Base-by-base conservation (phyloP, 2,888 invertebrate genomes). In the Sinohyriopsis cumingii region DNA sequence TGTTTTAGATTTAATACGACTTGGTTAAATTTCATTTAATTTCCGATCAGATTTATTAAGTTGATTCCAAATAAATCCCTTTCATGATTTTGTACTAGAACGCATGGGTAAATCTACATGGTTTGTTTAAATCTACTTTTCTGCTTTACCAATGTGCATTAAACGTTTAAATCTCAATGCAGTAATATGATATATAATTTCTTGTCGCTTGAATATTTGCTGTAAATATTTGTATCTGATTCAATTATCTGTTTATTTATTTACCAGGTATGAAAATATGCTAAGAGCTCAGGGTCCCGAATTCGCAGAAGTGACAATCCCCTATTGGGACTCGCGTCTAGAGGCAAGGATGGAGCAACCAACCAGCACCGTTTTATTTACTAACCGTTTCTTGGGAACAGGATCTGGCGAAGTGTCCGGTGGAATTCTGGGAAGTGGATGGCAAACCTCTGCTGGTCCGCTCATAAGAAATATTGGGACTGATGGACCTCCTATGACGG, bases 251-350 rank as follows among this genome's bases (percentile, higher is more conserved):
- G 24, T 22, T 59, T 59, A 19, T 59, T 22, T 57, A 57, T 53
- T n/a, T 74, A 24, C 59, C 69, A 85, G 86, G 80, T 81, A 76
- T 65, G 85, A 86, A 69, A 78, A 82, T 5, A 84, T 84, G 33
- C 73, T 86, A 12, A 68, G 75, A 56, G 82, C 82, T 19, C 80
- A 84, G 56, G 82, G 82, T 18, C 81, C 81, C 0, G 55, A 68
- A 20, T 79, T 83, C 15, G 75, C 74, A 7, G 65, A 72, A 9
- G 75, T 86, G 0, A 77, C 81, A 12, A 53, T 86, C 3, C 85
- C 86, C 0, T 86, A 83, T 75, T 84, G 84, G 82, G 85, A 85
- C 70, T 79, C 79, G 9, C 73, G 79, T 4, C 61, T 85, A 22
- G 85, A 86, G 60, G 65, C 61, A 7, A 63, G 73, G 28, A 64